Evolutionary conservation across 2,888 invertebrate genomes (phyloP), one percentile per base, ranked within the genome.

Genomic region (Disparrhopalites patrizii): DNA sequence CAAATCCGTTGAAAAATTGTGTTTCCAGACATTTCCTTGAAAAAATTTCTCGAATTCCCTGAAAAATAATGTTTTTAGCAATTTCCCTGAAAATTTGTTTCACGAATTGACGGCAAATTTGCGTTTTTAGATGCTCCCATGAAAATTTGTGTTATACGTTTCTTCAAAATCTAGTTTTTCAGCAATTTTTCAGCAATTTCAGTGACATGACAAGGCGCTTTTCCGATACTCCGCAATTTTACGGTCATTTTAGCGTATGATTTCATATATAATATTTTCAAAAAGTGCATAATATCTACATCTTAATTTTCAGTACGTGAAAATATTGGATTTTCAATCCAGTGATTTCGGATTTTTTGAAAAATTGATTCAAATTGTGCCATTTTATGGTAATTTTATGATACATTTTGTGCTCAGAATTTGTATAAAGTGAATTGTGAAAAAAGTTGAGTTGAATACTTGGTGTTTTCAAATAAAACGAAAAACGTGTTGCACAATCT

Each of bases 141-240:
- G n/a, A n/a, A n/a, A n/a, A n/a, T n/a, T n/a, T 62, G 54, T 52
- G 38, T 54, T 38, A 30, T 31, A 33, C 51, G 33, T 31, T 40
- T 54, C 43, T 10, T 51, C 28, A 28, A 27, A 27, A 25, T 20
- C 20, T 20, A 43, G 43, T 43, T 43, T 43, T 18, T 43, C 18
- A 18, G n/a, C 20, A 43, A 18, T 43, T 36, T 43, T 3, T 20
- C 5, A 43, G 43, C 18, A 43, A 43, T 18, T 4, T 43, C n/a
- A 7, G 4, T 43, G 13, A 18, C 43, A 43, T 18, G 43, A 43
- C 18, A 43, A 43, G 43, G n/a, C n/a, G n/a, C n/a, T n/a, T n/a
- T n/a, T n/a, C n/a, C n/a, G n/a, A n/a, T n/a, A n/a, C n/a, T n/a
- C n/a, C n/a, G n/a, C n/a, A n/a, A n/a, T n/a, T n/a, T n/a, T n/a